These are phyloP conservation scores for Diaprepes abbreviatus DNA, from an alignment of 2,888 invertebrate species.

Conservation along the genomic window DNA sequence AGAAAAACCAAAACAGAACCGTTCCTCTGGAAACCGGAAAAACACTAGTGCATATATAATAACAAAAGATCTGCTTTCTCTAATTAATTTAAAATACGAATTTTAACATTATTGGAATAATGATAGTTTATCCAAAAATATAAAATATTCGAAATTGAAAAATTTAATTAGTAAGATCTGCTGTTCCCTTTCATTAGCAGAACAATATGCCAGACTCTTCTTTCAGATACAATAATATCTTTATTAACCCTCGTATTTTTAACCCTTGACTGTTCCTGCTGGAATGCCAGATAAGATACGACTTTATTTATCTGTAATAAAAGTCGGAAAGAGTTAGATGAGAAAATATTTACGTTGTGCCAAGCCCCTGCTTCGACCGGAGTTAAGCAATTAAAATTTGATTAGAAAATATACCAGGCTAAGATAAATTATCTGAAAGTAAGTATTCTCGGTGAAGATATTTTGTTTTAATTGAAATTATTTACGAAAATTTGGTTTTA, in stretches of 20 bases:
- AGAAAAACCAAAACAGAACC: too few species aligned
- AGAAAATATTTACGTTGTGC: constrained; percentile 42
- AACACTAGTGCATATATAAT: too few species aligned
- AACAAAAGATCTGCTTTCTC: too few species aligned
- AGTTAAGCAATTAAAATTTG: constrained; percentile 37
- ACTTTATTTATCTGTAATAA: constrained; percentile 49
- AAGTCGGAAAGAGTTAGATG: constrained; percentile 38
- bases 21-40: too few species aligned
- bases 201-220: too few species aligned
- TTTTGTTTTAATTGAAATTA: constrained; percentile 14
- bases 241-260: constrained; percentile 4
- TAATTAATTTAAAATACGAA: too few species aligned
- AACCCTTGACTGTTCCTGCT: constrained; percentile 21
- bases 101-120: too few species aligned
- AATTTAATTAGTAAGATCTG: too few species aligned
- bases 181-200: too few species aligned
- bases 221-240: background rate
- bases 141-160: too few species aligned
- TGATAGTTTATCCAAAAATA: too few species aligned
- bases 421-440: constrained; percentile 17
- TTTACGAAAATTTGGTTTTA: background rate
- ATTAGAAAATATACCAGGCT: constrained; percentile 29
- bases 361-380: constrained; percentile 20
- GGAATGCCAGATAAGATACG: constrained; percentile 49
- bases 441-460: background rate